These are phyloP conservation scores for Muscidifurax raptorellus DNA, from an alignment of 1,140 invertebrate species.

Conservation along the genomic window DNA sequence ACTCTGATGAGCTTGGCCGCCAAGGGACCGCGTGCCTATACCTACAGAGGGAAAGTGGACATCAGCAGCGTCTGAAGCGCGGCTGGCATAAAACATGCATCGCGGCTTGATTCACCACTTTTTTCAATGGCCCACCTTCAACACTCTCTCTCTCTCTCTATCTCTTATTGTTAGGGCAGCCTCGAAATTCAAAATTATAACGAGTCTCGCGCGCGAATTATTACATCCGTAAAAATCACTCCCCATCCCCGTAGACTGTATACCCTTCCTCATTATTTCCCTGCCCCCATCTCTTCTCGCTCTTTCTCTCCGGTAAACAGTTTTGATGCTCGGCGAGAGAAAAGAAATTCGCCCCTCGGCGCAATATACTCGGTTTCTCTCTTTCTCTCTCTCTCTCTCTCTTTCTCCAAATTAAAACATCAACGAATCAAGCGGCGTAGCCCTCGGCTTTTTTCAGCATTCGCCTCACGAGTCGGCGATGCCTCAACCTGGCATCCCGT, in stretches of 20 bases:
- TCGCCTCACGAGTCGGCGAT: conserved; percentile 56
- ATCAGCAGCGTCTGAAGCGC: background rate
- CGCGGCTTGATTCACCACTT: background rate
- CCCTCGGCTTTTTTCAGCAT: conserved; percentile 56
- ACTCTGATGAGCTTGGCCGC: background rate
- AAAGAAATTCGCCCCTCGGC: too few relatives aligned
- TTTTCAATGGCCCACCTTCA: background rate
- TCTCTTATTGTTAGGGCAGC: too few relatives aligned
- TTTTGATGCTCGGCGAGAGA: background rate
- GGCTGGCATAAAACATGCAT: too few relatives aligned
- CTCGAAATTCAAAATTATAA: too few relatives aligned
- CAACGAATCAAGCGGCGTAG: background rate
- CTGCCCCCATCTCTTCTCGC: background rate
- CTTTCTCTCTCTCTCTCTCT: background rate
- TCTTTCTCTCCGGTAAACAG: background rate
- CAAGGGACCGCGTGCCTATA: background rate
- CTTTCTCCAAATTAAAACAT: background rate
- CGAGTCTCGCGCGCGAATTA: too few relatives aligned
- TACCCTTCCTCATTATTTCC: background rate
- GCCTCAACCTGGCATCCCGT: conserved; percentile 31
- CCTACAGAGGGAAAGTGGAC: background rate
- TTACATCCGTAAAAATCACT: too few relatives aligned
- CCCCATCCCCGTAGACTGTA: background rate
- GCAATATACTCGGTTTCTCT: too few relatives aligned
- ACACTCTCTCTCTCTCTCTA: too few relatives aligned